phyloP scores from a whole-genome alignment of 2,113 vertebrate genomes.

The Myotis davidii region DNA sequence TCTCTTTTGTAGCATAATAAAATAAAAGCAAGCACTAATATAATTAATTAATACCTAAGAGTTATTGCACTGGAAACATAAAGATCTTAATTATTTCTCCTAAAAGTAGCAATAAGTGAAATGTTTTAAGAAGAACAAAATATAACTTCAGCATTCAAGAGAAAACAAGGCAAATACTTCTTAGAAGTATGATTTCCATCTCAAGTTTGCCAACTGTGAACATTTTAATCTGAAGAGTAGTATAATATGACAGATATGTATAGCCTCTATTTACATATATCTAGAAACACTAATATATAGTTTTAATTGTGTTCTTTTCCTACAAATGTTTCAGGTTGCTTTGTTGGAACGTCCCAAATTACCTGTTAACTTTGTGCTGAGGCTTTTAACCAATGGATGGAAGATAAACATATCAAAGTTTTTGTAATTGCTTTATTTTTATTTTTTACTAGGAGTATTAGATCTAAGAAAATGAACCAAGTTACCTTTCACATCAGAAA shows the following conservation, averaged over 20 bases:
- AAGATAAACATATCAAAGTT: slow-evolving; percentile 25
- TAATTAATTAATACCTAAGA: slow-evolving; percentile 6
- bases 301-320: not conserved
- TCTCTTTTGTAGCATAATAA: slow-evolving; percentile 19
- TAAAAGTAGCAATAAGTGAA: slow-evolving; percentile 47
- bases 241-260: not conserved
- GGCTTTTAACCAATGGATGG: not conserved
- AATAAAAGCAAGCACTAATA: not conserved
- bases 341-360: slow-evolving; percentile 59
- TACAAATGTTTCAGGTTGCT: not conserved
- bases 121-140: not conserved
- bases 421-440: slow-evolving; percentile 45
- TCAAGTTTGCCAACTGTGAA: not conserved
- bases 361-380: slow-evolving; percentile 42
- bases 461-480: slow-evolving; percentile 11
- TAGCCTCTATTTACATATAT: not conserved
- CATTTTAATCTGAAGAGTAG: not conserved
- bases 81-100: slow-evolving; percentile 18
- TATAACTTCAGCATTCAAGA: slow-evolving; percentile 37
- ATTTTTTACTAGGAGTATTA: slow-evolving; percentile 36
- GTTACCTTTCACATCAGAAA: slow-evolving; percentile 47
- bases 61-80: not conserved
- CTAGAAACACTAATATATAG: not conserved
- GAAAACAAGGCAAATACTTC: slow-evolving; percentile 1
- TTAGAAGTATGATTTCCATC: not conserved